Base-by-base conservation (phyloP, 1,140 invertebrate genomes). In the Anastatus disparis region DNA sequence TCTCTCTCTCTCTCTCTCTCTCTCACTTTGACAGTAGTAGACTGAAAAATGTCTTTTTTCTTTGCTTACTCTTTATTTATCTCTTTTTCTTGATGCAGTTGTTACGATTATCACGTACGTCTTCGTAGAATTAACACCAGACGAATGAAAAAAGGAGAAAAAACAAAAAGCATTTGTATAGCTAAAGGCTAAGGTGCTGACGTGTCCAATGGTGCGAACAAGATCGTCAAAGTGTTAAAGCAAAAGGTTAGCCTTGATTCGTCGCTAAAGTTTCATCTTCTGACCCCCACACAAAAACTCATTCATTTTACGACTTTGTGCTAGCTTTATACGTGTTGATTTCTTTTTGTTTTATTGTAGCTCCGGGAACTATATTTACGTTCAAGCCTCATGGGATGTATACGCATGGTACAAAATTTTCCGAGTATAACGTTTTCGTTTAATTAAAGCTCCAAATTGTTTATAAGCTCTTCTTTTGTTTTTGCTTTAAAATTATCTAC, bases 201-300 rank as follows among this genome's bases (percentile, higher is more conserved):
- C 76, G 75, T 69, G 70, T 70, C 75, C 75, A 74, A 80, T 77
- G 77, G 78, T 70, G 78, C 73, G 77, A 80, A 80, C 78, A 80
- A 77, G 77, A 80, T 78, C 75, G 75, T 78, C 78, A 79, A 80
- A 80, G 78, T 72, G 74, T 55, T 35, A 10, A 69, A 50, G 29
- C 55, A 29, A 56, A n/a, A n/a, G n/a, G n/a, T n/a, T n/a, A n/a
- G n/a, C 29, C 55, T 66, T 35, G 31, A 35, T 35, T 35, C 31
- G 10, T 4, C 31, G 72, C 72, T 71, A 67, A n/a, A n/a, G 31
- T 35, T 10, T 35, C 31, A 4, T 35, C 10, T 35, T n/a, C 52
- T 74, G 73, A 71, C 72, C 46, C 46, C 40, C 68, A 71, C 74
- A 73, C 71, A 35, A 35, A 10, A 35, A 35, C 31, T 10, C 55